phyloP scores from a whole-genome alignment of 2,113 vertebrate genomes.

The Romanogobio albipinnatus region DNA sequence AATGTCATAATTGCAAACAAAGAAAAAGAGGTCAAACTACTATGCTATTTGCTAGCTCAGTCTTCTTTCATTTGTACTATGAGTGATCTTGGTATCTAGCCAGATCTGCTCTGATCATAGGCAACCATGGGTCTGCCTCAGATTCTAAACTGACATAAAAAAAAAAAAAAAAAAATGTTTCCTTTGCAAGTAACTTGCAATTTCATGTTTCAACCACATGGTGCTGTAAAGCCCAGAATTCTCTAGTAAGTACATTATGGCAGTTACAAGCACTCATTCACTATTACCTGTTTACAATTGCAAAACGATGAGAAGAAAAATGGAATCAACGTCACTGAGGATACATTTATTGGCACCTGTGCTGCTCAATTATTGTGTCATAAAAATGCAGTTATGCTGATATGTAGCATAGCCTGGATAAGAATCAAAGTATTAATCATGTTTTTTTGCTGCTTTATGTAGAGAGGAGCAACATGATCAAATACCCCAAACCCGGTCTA shows the following conservation, averaged over 20 bases:
- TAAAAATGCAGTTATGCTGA: not conserved
- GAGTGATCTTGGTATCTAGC: not conserved
- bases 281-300: not conserved
- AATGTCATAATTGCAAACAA: not conserved
- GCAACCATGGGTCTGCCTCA: not conserved
- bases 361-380: not conserved
- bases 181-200: not conserved
- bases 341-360: not conserved
- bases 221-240: conserved; percentile 3
- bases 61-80: not conserved
- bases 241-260: not conserved
- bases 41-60: not conserved
- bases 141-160: not conserved
- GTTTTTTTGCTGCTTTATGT: not conserved
- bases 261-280: conserved; percentile 12
- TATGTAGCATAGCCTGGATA: not conserved
- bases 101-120: not conserved
- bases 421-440: not conserved
- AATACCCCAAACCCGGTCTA: conserved; percentile 11
- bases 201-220: conserved; percentile 5
- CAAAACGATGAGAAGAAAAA: not conserved
- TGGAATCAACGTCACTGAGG: not conserved
- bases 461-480: conserved; percentile 44
- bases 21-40: not conserved
- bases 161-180: conserved; percentile 5